Conservation (phyloP, 2,888 invertebrate species). For the Campopleginae sp. region DNA sequence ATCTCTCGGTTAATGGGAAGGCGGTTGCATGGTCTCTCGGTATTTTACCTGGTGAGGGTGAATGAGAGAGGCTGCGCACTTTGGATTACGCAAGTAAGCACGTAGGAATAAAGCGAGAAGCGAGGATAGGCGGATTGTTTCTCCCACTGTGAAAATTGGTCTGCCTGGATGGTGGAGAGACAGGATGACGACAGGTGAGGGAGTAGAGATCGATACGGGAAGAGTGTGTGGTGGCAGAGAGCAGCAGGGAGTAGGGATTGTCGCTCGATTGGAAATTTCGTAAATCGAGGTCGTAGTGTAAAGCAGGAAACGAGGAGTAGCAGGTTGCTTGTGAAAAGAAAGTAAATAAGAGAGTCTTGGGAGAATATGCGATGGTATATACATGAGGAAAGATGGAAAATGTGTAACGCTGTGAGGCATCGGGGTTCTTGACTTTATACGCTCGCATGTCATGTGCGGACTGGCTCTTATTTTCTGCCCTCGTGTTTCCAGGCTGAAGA, state of each 20-base stretch:
- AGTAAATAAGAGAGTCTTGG: neutral
- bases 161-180: neutral
- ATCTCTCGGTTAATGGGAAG: neutral
- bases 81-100: neutral
- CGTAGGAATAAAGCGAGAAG: neutral
- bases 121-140: conserved; percentile 13
- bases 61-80: neutral
- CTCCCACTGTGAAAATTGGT: neutral
- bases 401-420: conserved; percentile 44
- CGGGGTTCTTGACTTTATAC: conserved; percentile 51
- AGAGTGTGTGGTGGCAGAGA: neutral
- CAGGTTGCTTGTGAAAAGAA: neutral
- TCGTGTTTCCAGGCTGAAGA: conserved; percentile 52
- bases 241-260: conserved; percentile 1
- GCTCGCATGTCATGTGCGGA: conserved; percentile 40
- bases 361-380: neutral
- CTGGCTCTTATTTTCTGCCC: neutral
- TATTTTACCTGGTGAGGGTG: neutral
- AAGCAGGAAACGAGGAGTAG: neutral
- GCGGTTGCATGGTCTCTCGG: neutral
- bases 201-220: conserved; percentile 1
- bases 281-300: conserved; percentile 6
- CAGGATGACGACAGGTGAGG: neutral
- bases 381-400: neutral
- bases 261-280: neutral